These are phyloP conservation scores for Paraescarpia echinospica DNA, from an alignment of 1,140 invertebrate species.

Conservation along the genomic window DNA sequence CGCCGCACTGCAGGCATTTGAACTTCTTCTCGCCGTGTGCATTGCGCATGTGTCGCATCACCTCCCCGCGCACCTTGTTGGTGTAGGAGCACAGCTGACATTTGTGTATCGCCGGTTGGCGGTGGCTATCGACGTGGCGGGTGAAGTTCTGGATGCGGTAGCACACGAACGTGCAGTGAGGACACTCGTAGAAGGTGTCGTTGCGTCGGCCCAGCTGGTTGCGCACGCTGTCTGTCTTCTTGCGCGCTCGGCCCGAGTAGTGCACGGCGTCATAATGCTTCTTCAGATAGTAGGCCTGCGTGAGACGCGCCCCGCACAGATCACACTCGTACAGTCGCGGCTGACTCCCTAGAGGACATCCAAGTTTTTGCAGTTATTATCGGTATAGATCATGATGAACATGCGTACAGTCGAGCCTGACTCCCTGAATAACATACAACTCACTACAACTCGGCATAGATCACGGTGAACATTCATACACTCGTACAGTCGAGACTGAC, in stretches of 20 bases:
- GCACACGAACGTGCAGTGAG: conserved; percentile 16
- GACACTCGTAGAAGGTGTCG: not conserved
- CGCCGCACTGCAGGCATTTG: not conserved
- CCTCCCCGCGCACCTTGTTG: not conserved
- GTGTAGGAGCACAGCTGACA: conserved; percentile 14
- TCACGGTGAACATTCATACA: too few relatives aligned
- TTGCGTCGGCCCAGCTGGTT: not conserved
- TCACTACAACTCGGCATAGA: too few relatives aligned
- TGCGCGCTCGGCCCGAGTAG: not conserved
- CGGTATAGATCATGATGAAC: not conserved
- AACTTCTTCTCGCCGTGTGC: conserved; percentile 20
- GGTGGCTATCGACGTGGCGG: conserved; percentile 18
- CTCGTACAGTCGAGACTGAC: too few relatives aligned
- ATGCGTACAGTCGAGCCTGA: too few relatives aligned
- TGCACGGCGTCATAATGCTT: conserved; percentile 2
- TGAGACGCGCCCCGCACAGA: not conserved
- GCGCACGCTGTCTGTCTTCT: conserved; percentile 4
- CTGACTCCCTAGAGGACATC: not conserved
- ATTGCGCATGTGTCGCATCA: conserved; percentile 13
- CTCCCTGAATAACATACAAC: too few relatives aligned
- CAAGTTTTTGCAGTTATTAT: too few relatives aligned
- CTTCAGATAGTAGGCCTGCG: conserved; percentile 9
- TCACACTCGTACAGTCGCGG: conserved; percentile 8
- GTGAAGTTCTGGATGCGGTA: conserved; percentile 23
- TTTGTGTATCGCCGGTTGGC: not conserved